Percentiles rank a stretch among this genome's conserved stretches.
These are phyloP conservation scores for Coelinius sp. DNA, from an alignment of 2,888 invertebrate species.

Conservation along the genomic window DNA sequence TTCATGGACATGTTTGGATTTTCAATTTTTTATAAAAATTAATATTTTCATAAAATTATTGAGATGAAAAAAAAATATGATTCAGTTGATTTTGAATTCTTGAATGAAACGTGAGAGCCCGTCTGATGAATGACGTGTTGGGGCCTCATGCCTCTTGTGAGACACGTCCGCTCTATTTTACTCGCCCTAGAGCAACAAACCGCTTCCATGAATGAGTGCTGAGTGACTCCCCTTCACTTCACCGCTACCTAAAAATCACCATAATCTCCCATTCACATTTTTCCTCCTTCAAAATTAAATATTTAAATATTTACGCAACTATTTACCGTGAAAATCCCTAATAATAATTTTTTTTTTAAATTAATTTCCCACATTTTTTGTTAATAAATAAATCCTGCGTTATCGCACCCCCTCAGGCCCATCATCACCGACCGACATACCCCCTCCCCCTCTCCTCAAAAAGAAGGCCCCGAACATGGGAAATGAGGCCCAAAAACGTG, in stretches of 20 bases:
- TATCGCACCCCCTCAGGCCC: too few relatives aligned
- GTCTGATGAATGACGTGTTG: constrained; percentile 9
- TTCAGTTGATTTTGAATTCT: background rate
- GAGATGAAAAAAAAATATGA: background rate
- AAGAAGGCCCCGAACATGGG: background rate
- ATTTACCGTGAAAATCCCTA: too few relatives aligned
- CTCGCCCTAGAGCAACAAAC: constrained; percentile 12
- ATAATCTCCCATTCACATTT: background rate
- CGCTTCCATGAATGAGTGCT: background rate
- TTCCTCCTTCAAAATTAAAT: background rate
- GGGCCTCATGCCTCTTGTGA: background rate
- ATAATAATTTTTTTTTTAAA: too few relatives aligned
- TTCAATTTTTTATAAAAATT: background rate
- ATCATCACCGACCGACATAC: too few relatives aligned
- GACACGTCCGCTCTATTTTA: constrained; percentile 7
- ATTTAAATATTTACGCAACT: background rate
- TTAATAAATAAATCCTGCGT: too few relatives aligned
- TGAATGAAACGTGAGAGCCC: background rate
- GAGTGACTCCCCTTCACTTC: background rate
- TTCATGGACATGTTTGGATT: background rate
- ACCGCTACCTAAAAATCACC: background rate
- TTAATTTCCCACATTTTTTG: too few relatives aligned
- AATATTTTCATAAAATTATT: too few relatives aligned
- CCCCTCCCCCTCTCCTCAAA: too few relatives aligned
- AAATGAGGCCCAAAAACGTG: background rate